These are phyloP conservation scores for Apodemia hepburni DNA, from an alignment of 2,888 invertebrate genomes.

Conservation along the genomic window DNA sequence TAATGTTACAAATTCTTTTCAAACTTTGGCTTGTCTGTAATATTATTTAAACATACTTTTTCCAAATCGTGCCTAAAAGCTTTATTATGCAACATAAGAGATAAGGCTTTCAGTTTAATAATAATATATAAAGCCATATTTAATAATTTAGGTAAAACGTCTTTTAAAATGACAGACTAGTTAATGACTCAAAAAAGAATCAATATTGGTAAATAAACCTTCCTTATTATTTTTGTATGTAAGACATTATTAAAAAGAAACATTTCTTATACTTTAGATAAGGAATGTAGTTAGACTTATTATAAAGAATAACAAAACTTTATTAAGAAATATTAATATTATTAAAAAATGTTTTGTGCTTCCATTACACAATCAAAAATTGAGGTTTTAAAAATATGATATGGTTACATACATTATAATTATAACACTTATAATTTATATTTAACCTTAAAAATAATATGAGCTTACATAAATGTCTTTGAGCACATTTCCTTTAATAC, in stretches of 20 bases:
- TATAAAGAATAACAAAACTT: background rate
- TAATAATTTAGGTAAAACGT: background rate
- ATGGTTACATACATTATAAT: background rate
- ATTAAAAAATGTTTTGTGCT: conserved; percentile 3
- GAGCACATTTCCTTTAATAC: background rate
- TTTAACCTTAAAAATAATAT: background rate
- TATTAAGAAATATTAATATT: background rate
- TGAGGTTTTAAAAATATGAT: background rate
- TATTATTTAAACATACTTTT: background rate
- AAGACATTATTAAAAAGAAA: background rate
- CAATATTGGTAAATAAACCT: background rate
- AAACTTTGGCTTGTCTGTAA: conserved; percentile 12
- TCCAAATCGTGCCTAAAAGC: background rate
- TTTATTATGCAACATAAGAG: conserved; percentile 3
- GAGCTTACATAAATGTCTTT: background rate
- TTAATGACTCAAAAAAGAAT: background rate
- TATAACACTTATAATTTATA: background rate
- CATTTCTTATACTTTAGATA: background rate
- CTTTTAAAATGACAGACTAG: background rate
- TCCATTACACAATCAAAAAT: background rate
- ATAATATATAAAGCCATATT: background rate
- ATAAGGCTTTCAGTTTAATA: background rate
- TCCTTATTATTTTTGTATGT: background rate
- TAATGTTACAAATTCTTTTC: conserved; percentile 1
- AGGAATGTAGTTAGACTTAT: background rate